These are phyloP conservation scores for Agrilus mali DNA, from an alignment of 2,888 invertebrate species.

Conservation along the genomic window DNA sequence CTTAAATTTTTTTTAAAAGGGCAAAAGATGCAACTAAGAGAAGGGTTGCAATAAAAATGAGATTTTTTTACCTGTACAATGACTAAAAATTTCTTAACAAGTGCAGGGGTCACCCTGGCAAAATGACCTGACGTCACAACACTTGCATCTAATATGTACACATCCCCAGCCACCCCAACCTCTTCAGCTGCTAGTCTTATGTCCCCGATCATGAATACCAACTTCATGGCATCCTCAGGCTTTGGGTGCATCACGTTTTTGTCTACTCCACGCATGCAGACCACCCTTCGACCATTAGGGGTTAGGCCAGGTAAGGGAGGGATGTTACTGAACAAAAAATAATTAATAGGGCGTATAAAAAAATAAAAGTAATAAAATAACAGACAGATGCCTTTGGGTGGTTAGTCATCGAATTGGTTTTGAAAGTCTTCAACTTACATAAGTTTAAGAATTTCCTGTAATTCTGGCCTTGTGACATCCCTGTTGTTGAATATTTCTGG, in stretches of 20 bases:
- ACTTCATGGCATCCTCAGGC: constrained; percentile 67
- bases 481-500: constrained; percentile 73
- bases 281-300: constrained; percentile 64
- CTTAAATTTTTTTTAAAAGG: not conserved
- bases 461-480: constrained; percentile 58
- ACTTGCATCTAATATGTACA: constrained; percentile 68
- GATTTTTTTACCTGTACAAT: constrained; percentile 57
- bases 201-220: constrained; percentile 76
- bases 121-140: constrained; percentile 71
- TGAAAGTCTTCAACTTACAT: constrained; percentile 43
- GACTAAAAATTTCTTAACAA: constrained; percentile 75
- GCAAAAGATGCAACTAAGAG: not conserved
- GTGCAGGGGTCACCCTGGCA: constrained; percentile 69
- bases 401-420: not conserved
- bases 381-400: no score
- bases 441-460: constrained; percentile 53
- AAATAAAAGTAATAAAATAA: no score
- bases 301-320: constrained; percentile 75
- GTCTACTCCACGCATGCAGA: constrained; percentile 58
- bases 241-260: constrained; percentile 59
- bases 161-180: constrained; percentile 73
- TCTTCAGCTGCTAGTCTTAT: constrained; percentile 63
- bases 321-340: constrained; percentile 44
- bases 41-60: no score
- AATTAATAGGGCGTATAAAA: no score